Evolutionary conservation across 2,888 invertebrate species (phyloP).

Genomic region (Agriopis leucophaearia): DNA sequence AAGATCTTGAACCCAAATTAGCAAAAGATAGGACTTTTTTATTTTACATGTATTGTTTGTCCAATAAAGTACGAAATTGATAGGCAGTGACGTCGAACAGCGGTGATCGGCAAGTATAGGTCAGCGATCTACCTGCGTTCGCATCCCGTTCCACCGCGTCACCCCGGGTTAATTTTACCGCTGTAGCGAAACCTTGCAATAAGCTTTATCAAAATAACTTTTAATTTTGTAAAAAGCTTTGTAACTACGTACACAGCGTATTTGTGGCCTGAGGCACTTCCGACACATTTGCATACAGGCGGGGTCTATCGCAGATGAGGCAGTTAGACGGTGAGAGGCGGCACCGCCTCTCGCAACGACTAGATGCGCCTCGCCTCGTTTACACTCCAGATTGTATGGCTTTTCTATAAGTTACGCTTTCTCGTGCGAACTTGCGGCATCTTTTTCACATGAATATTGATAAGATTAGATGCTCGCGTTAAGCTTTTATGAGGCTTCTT

Average conservation of each 20-base stretch:
- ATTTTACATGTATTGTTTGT: too few species aligned
- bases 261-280: slow-evolving; percentile 66
- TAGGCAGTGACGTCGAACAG: too few species aligned
- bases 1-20: background rate
- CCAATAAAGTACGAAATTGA: too few species aligned
- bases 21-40: background rate
- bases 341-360: slow-evolving; percentile 50
- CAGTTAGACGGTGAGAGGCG: slow-evolving; percentile 72
- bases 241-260: slow-evolving; percentile 29
- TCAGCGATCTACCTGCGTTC: too few species aligned
- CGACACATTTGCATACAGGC: slow-evolving; percentile 80
- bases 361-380: slow-evolving; percentile 37
- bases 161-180: too few species aligned
- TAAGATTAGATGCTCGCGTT: slow-evolving; percentile 26
- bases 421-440: slow-evolving; percentile 23
- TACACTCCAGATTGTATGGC: slow-evolving; percentile 29
- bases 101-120: too few species aligned
- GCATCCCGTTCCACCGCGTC: too few species aligned
- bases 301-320: slow-evolving; percentile 72
- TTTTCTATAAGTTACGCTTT: slow-evolving; percentile 29
- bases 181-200: background rate
- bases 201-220: background rate
- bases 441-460: slow-evolving; percentile 23
- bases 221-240: slow-evolving; percentile 8
- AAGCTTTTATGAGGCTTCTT: slow-evolving; percentile 20